phyloP scores from a whole-genome alignment of 2,797 vertebrate genomes.

The Pelodytes ibericus region DNA sequence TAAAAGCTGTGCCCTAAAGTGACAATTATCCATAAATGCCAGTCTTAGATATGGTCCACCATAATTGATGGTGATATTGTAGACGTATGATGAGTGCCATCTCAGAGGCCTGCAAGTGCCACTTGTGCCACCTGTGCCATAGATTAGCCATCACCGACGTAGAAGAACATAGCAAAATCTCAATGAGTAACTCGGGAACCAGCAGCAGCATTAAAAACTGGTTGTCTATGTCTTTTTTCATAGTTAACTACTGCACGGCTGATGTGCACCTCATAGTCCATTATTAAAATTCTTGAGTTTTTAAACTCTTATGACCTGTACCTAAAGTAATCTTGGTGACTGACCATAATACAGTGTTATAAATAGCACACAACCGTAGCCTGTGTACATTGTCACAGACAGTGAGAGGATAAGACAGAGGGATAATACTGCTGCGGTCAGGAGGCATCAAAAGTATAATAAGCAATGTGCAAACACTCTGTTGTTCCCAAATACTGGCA shows the following conservation, averaged over 20 bases:
- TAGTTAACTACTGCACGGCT: neutral
- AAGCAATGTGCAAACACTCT: constrained; percentile 33
- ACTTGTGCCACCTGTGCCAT: too few relatives aligned
- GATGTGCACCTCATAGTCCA: neutral
- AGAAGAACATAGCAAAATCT: too few relatives aligned
- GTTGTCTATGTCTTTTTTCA: neutral
- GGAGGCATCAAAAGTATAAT: constrained; percentile 47
- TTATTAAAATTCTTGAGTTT: neutral
- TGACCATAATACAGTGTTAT: neutral
- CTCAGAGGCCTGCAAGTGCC: too few relatives aligned
- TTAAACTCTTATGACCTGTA: neutral
- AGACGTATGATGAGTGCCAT: too few relatives aligned
- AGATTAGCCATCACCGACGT: too few relatives aligned
- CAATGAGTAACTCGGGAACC: too few relatives aligned
- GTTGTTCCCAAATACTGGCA: constrained; percentile 42
- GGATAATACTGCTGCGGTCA: constrained; percentile 50
- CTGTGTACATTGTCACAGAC: neutral
- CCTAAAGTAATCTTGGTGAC: neutral
- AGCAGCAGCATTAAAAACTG: neutral
- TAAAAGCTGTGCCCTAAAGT: too few relatives aligned
- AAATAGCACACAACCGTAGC: neutral
- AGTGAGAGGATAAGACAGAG: too few relatives aligned
- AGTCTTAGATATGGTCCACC: too few relatives aligned
- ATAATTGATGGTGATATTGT: too few relatives aligned
- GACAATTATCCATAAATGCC: too few relatives aligned